Evolutionary conservation across 1,140 invertebrate genomes (phyloP).

Genomic region (Danaus plexippus): DNA sequence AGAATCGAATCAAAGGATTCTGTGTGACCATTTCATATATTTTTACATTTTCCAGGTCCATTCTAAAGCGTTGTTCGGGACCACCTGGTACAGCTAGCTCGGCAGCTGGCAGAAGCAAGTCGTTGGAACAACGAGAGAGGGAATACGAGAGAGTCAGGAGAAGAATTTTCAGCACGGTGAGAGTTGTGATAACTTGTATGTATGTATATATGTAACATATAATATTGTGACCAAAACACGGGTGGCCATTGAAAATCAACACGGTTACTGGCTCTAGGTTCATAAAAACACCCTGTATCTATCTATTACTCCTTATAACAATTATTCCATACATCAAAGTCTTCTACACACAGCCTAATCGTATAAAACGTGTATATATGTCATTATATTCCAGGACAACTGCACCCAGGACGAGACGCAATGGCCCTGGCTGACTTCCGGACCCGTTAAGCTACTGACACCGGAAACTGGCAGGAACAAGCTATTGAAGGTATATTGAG

Average conservation of each 20-base stretch:
- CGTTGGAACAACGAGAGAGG: conserved; percentile 91
- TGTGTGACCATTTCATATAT: no score
- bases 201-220: not conserved
- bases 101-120: conserved; percentile 87
- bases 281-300: no score
- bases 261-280: no score
- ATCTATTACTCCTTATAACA: no score
- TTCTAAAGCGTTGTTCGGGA: conserved; percentile 87
- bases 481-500: conserved; percentile 37
- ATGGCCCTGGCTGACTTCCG: conserved; percentile 45
- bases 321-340: no score
- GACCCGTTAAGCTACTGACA: conserved; percentile 45
- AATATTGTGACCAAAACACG: no score
- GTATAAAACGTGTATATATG: no score
- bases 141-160: conserved; percentile 87
- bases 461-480: conserved; percentile 44
- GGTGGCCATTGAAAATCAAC: no score
- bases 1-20: no score
- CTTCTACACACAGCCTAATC: no score
- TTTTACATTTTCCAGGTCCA: conserved; percentile 73
- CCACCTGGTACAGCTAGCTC: conserved; percentile 41
- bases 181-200: not conserved
- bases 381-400: conserved; percentile 31
- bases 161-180: conserved; percentile 82
- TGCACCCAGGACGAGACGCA: conserved; percentile 46